Evolutionary conservation across 2,797 vertebrate genomes (phyloP), one percentile per base, ranked within the genome.

Genomic region (Scolopax bukidnonensis): DNA sequence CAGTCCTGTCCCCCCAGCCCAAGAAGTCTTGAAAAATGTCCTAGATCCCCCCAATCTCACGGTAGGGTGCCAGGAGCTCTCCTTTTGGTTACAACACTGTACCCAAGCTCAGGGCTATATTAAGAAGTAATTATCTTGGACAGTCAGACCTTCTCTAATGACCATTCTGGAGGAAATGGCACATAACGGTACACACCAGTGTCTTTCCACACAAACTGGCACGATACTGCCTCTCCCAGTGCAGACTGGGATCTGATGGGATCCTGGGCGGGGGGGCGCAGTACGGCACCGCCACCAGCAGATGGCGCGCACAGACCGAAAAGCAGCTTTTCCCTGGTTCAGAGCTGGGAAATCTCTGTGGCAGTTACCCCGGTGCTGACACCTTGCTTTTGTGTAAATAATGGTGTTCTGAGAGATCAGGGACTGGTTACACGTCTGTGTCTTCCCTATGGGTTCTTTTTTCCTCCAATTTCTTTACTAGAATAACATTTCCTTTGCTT

Each of bases 351-450:
- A 64, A n/a, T 7, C 9, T 3, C 48, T 18, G 0, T 4, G 17
- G 64, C 48, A 32, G 19, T 0, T 50, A 23, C 23, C 40, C 12
- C 17, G 2, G 2, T 16, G 61, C 41, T 0, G 4, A 1, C 18
- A 6, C 36, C 36, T 4, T 16, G 16, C 24, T 60, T 28, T 47
- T 6, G 16, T 6, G 4, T 1, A 6, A 43, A 53, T 2, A 15
- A 9, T 0, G 2, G 40, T 17, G 12, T 38, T 56, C 19, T 1
- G 12, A 79, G 60, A 2, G 41, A 21, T 0, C 2, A 3, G 7
- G 6, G 82, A 28, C 7, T 6, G 32, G 11, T 4, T 33, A 0
- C 7, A 6, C 4, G 43, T 18, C 69, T n/a, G 38, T 3, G 33
- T 17, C n/a, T 88, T 57, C 61, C 4, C n/a, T 8, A 40, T 0